A percentile compares a stretch with the other conserved stretches of the same genome.
Conservation (phyloP, 2,113 vertebrate genomes). For the Zapornia atra region DNA sequence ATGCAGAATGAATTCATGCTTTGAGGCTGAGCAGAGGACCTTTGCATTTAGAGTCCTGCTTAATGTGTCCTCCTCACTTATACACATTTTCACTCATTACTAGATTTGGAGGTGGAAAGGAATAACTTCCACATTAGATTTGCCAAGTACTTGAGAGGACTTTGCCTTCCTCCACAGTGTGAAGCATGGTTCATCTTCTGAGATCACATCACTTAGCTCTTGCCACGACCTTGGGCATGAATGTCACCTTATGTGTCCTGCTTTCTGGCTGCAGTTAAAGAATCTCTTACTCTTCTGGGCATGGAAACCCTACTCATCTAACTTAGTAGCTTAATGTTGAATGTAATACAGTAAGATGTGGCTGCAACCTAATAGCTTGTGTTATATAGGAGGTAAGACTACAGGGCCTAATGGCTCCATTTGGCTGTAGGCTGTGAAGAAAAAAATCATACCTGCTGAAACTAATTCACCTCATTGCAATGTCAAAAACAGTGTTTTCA, state of each 20-base stretch:
- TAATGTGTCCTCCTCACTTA: neutral
- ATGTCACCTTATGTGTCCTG: neutral
- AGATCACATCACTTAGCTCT: neutral
- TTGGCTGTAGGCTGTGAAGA: neutral
- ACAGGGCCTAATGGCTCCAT: neutral
- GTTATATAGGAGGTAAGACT: neutral
- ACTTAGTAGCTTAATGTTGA: neutral
- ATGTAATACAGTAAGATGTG: neutral
- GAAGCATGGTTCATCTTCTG: neutral
- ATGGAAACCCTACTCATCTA: neutral
- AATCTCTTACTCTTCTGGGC: neutral
- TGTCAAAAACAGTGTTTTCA: neutral
- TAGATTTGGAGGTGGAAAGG: neutral
- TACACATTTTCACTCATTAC: neutral
- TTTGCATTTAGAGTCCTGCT: neutral
- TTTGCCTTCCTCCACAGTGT: neutral
- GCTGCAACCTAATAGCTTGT: neutral
- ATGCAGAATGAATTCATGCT: neutral
- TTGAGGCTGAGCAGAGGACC: fast-evolving
- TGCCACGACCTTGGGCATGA: neutral
- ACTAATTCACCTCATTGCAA: neutral
- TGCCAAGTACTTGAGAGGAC: neutral
- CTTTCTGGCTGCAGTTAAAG: neutral
- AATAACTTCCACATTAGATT: neutral
- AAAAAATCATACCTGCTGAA: neutral